Percentiles rank a stretch among this genome's conserved stretches.
Evolutionary conservation across 1,140 invertebrate species (phyloP).

Genomic region (Neoseiulus cucumeris): DNA sequence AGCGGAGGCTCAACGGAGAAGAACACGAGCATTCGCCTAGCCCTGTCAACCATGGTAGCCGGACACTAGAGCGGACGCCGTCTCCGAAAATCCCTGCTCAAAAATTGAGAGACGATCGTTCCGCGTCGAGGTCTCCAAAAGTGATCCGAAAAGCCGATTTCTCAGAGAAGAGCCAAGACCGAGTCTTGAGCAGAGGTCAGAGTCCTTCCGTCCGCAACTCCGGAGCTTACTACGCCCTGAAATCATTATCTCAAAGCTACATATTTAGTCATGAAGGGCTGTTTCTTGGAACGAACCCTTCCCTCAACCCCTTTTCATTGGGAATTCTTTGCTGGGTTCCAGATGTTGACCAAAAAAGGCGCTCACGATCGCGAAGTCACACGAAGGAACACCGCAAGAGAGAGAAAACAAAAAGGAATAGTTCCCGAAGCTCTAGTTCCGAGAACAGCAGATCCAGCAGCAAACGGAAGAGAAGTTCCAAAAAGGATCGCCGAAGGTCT

Average conservation of each 20-base stretch:
- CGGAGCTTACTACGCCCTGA: too few relatives aligned
- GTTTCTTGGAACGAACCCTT: background rate
- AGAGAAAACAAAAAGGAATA: background rate
- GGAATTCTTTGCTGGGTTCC: background rate
- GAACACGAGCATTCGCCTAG: background rate
- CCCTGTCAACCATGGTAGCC: background rate
- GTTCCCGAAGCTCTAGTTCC: background rate
- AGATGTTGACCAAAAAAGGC: background rate
- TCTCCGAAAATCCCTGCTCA: background rate
- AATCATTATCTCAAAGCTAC: too few relatives aligned
- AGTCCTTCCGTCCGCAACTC: too few relatives aligned
- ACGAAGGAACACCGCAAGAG: background rate
- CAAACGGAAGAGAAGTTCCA: conserved; percentile 5
- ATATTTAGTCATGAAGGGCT: too few relatives aligned
- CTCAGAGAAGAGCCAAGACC: background rate
- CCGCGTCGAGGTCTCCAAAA: background rate
- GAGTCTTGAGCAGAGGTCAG: background rate
- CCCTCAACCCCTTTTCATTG: background rate
- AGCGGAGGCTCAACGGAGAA: background rate
- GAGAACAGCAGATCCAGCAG: background rate
- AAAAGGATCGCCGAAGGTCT: conserved; percentile 3
- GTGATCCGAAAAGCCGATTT: background rate
- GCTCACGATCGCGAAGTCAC: background rate
- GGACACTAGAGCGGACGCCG: background rate
- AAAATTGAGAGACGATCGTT: background rate